Base-by-base conservation (phyloP, 2,797 vertebrate genomes). In the Neosilurus hyrtlii region DNA sequence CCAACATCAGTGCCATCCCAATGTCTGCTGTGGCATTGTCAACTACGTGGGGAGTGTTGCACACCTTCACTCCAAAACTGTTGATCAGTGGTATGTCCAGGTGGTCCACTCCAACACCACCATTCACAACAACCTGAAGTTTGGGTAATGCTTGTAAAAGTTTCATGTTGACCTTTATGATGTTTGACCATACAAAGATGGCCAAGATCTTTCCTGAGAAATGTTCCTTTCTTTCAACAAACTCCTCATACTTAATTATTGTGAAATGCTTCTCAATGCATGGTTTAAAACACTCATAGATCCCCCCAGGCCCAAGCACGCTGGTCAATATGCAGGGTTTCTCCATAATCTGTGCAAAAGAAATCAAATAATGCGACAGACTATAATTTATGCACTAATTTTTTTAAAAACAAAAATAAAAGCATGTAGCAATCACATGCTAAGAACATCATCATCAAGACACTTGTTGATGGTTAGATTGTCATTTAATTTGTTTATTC, bases 41-140 rank as follows among this genome's bases (percentile, higher is more conserved):
- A 51, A 95, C 93, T 4, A 88, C 82, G 30, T 90, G 86, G 0
- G 94, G 95, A 14, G 93, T 96, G 86, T 93, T 94, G 76, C 92
- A 87, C 49, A 94, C 89, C 85, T 93, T 95, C 68, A 95, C 93
- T 8, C 94, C 93, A 81, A 91, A 93, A 72, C 92, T 91, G 74
- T 89, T 91, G 57, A 95, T 88, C 66, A 95, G 86, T 0, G 90
- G 89, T 88, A 95, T 86, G 72, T 96, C 92, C 76, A 96, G 74
- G 82, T 95, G 95, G 83, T 96, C 93, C 74, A 95, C 86, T 59
- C 95, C 95, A 8, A 89, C 94, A 2, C 95, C 95, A 56, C 86
- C 56, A 37, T 63, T 94, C 77, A 92, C 94, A 62, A 96, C 88
- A 63, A 93, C 86, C 88, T 94, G 94, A 76, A 96, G 83, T 57